These are phyloP conservation scores for Ceyx cyanopectus DNA, from an alignment of 2,113 vertebrate genomes.

Conservation along the genomic window DNA sequence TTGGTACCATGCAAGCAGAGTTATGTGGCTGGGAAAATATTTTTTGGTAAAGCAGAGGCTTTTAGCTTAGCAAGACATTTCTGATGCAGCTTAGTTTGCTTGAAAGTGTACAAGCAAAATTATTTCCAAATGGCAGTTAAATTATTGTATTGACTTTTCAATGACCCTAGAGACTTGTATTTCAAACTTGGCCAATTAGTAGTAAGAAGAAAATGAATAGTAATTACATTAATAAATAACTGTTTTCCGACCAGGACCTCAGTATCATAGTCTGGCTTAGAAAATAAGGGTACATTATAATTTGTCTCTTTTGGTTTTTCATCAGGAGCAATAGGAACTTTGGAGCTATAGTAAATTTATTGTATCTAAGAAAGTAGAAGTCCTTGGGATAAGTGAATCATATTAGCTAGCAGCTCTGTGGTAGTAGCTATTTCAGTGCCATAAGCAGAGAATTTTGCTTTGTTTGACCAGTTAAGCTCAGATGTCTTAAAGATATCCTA, in stretches of 20 bases:
- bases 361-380: neutral
- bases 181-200: slow-evolving; percentile 67
- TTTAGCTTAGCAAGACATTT: slow-evolving; percentile 30
- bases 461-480: slow-evolving; percentile 4
- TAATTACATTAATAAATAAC: slow-evolving; percentile 55
- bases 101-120: slow-evolving; percentile 51
- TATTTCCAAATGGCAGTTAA: slow-evolving; percentile 65
- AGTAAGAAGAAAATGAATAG: slow-evolving; percentile 54
- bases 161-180: slow-evolving; percentile 50
- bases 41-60: slow-evolving; percentile 25
- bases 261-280: slow-evolving; percentile 27
- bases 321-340: slow-evolving; percentile 11
- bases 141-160: slow-evolving; percentile 67
- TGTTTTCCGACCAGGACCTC: slow-evolving; percentile 47
- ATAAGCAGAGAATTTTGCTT: neutral
- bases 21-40: neutral
- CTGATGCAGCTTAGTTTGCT: slow-evolving; percentile 48
- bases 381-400: neutral
- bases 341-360: neutral
- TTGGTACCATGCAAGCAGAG: slow-evolving; percentile 7
- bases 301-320: slow-evolving; percentile 44
- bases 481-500: slow-evolving; percentile 18
- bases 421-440: slow-evolving; percentile 22
- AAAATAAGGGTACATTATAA: slow-evolving; percentile 15
- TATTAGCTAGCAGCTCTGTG: slow-evolving; percentile 11